phyloP scores from a whole-genome alignment of 2,113 vertebrate species.

The Calonectris borealis region DNA sequence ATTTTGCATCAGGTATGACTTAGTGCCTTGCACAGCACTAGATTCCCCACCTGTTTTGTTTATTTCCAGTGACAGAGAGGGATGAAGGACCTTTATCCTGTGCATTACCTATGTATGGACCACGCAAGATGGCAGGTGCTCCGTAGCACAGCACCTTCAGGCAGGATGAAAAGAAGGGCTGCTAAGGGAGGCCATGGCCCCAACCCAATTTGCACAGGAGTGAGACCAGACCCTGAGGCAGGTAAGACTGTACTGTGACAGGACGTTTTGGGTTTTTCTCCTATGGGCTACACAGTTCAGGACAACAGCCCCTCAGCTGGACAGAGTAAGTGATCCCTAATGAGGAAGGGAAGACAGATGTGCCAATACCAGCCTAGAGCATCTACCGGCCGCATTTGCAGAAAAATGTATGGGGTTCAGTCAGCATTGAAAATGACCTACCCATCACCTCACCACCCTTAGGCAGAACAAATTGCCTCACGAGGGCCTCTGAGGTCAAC shows the following conservation, averaged over 20 bases:
- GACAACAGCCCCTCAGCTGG: not conserved
- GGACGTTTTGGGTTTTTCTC: not conserved
- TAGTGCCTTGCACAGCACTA: not conserved
- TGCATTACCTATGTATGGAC: not conserved
- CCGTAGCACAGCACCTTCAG: not conserved
- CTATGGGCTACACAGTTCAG: not conserved
- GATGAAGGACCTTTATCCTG: not conserved
- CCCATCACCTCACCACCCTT: not conserved
- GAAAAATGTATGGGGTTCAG: accelerated
- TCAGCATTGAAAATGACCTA: not conserved
- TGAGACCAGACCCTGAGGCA: not conserved
- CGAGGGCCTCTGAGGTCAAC: not conserved
- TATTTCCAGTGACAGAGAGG: not conserved
- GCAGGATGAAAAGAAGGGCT: not conserved
- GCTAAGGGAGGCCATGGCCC: not conserved
- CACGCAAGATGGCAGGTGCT: not conserved
- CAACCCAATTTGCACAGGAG: accelerated
- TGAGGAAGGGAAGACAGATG: not conserved
- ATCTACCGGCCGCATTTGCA: not conserved
- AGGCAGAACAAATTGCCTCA: not conserved
- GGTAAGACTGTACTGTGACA: not conserved
- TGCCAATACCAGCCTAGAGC: not conserved
- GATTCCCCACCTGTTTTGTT: not conserved
- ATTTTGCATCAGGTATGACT: not conserved
- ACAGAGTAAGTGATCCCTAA: not conserved